Evolutionary conservation across 1,140 invertebrate species (phyloP).

Genomic region (Halesus radiatus): DNA sequence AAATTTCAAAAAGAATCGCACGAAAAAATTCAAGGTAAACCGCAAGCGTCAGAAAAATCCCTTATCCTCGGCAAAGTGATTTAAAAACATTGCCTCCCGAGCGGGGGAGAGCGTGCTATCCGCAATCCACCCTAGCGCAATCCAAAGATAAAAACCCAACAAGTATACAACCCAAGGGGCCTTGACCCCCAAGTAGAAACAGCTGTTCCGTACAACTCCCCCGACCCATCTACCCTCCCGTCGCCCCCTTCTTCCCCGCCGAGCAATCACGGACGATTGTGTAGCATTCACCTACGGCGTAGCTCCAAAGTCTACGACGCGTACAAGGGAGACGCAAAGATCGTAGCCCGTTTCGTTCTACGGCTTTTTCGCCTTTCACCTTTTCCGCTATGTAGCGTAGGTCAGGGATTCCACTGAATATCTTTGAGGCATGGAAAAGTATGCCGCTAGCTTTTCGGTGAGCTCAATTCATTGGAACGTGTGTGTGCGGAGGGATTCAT

Average conservation of each 20-base stretch:
- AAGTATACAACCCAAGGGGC: conserved; percentile 45
- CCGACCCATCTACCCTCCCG: conserved; percentile 14
- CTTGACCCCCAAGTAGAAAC: conserved; percentile 46
- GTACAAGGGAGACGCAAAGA: conserved; percentile 37
- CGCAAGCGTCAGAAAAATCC: too few species aligned
- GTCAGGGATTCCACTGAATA: conserved; percentile 39
- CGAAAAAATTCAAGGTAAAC: too few species aligned
- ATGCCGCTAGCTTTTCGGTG: conserved; percentile 13
- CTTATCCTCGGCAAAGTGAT: neutral
- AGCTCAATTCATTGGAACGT: conserved; percentile 30
- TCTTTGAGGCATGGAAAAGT: conserved; percentile 13
- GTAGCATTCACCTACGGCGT: conserved; percentile 36
- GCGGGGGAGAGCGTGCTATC: neutral
- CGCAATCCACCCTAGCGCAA: conserved; percentile 11
- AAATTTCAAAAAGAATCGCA: too few species aligned
- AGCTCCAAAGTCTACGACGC: conserved; percentile 35
- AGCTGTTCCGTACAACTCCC: conserved; percentile 38
- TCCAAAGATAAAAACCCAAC: conserved; percentile 46
- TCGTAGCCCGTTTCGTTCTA: conserved; percentile 25
- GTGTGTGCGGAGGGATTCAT: neutral
- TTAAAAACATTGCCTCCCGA: neutral
- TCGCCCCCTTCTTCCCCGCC: neutral
- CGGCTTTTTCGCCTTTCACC: conserved; percentile 46
- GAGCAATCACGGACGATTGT: neutral
- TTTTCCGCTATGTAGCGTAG: conserved; percentile 44